Conservation (phyloP, 1,140 invertebrate species). For the Oppia nitens region DNA sequence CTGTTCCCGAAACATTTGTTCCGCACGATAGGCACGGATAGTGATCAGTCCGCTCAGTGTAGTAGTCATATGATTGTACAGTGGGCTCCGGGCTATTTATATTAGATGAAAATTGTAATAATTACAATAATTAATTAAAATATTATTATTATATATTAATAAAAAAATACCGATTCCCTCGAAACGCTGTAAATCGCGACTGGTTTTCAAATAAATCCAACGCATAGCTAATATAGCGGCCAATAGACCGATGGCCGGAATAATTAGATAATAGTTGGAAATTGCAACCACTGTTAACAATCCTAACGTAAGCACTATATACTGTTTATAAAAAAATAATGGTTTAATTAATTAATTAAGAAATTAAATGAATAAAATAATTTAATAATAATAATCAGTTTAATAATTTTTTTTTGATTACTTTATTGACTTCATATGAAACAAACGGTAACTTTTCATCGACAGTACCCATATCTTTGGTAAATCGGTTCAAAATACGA, state of each 20-base stretch:
- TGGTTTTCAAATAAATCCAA: constrained; percentile 60
- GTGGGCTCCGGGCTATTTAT: constrained; percentile 43
- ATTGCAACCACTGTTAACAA: constrained; percentile 3
- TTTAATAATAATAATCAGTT: too few relatives aligned
- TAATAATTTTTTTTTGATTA: constrained; percentile 59
- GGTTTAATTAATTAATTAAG: too few relatives aligned
- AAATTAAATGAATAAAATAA: too few relatives aligned
- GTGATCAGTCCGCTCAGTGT: constrained; percentile 73
- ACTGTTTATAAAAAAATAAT: too few relatives aligned
- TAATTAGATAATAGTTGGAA: constrained; percentile 35
- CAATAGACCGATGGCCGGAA: constrained; percentile 49
- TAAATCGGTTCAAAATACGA: constrained; percentile 19
- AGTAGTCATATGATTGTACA: constrained; percentile 71
- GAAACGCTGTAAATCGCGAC: constrained; percentile 65
- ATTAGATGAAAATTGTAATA: too few relatives aligned
- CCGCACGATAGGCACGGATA: constrained; percentile 57
- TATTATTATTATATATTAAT: constrained; percentile 30
- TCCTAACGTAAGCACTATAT: too few relatives aligned
- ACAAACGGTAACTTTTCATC: constrained; percentile 44
- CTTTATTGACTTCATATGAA: constrained; percentile 46
- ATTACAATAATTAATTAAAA: background rate
- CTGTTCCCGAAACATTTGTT: constrained; percentile 49
- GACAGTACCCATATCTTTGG: constrained; percentile 18
- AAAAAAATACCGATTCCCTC: constrained; percentile 61
- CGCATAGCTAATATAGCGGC: constrained; percentile 55